phyloP scores from a whole-genome alignment of 1,140 invertebrate genomes.

The Cotesia glomerata region DNA sequence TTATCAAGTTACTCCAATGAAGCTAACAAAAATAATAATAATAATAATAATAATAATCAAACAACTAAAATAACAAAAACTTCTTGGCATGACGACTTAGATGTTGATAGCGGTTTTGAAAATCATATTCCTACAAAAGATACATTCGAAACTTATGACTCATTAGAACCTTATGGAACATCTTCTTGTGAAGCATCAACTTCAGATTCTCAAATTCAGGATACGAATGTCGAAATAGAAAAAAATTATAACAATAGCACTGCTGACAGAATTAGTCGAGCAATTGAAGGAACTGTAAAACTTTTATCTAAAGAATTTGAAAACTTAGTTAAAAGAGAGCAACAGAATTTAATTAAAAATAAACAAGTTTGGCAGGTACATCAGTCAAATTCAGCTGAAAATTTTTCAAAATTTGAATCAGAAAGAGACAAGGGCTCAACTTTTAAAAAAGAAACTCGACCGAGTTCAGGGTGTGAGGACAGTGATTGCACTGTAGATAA shows the following conservation, averaged over 20 bases:
- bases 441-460: slow-evolving; percentile 42
- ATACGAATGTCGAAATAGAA: slow-evolving; percentile 17
- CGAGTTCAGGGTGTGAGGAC: slow-evolving; percentile 54
- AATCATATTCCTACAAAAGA: slow-evolving; percentile 51
- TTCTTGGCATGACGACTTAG: neutral
- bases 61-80: neutral
- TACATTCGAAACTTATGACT: slow-evolving; percentile 48
- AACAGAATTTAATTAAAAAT: slow-evolving; percentile 50
- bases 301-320: slow-evolving; percentile 57
- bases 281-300: slow-evolving; percentile 58
- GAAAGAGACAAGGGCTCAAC: slow-evolving; percentile 44
- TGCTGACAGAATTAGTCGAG: slow-evolving; percentile 52
- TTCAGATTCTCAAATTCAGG: slow-evolving; percentile 27
- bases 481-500: slow-evolving; percentile 61
- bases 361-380: slow-evolving; percentile 37
- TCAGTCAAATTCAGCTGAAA: slow-evolving; percentile 42
- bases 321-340: slow-evolving; percentile 51
- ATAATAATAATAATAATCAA: neutral
- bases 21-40: neutral
- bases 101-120: slow-evolving; percentile 34
- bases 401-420: slow-evolving; percentile 53
- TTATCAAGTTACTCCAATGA: neutral
- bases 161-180: slow-evolving; percentile 41
- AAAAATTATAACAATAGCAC: slow-evolving; percentile 34
- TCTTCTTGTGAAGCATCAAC: slow-evolving; percentile 26